Percentiles rank a stretch among this genome's conserved stretches.
Evolutionary conservation across 2,797 vertebrate genomes (phyloP).

Genomic region (Melanotaenia pygmaea): DNA sequence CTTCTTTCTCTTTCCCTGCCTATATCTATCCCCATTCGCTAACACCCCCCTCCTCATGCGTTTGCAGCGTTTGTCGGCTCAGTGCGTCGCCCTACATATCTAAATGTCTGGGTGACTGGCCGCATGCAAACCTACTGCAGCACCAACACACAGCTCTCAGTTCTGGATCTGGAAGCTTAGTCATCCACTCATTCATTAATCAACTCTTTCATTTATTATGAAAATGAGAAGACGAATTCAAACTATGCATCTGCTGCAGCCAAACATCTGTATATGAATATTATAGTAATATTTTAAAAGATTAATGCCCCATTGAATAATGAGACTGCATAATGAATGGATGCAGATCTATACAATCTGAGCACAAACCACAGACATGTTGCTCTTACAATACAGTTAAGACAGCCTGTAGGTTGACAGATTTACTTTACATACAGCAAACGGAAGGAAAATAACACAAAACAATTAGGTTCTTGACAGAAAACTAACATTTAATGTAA

Average conservation of each 20-base stretch:
- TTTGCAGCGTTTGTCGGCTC: conserved; percentile 42
- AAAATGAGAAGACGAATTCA: conserved; percentile 6
- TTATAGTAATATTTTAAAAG: conserved; percentile 6
- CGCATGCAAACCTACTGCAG: conserved; percentile 30
- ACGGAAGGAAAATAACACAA: not conserved
- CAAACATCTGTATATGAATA: conserved; percentile 2
- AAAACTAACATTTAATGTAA: not conserved
- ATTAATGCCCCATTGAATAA: conserved; percentile 3
- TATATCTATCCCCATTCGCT: conserved; percentile 18
- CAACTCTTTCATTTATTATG: conserved; percentile 1
- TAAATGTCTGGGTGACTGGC: conserved; percentile 41
- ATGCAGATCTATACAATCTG: conserved; percentile 1
- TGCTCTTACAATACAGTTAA: not conserved
- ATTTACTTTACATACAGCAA: not conserved
- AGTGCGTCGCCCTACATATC: conserved; percentile 63
- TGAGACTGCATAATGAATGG: not conserved
- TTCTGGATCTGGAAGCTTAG: conserved; percentile 12
- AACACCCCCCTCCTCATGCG: not conserved
- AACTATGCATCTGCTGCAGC: conserved; percentile 3
- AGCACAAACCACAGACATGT: not conserved
- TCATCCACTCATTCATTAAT: conserved; percentile 19
- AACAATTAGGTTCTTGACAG: not conserved
- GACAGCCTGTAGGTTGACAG: not conserved
- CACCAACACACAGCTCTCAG: conserved; percentile 14
- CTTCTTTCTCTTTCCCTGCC: conserved; percentile 8